Base-by-base conservation (phyloP, 2,888 invertebrate genomes). In the Netelia inedita region DNA sequence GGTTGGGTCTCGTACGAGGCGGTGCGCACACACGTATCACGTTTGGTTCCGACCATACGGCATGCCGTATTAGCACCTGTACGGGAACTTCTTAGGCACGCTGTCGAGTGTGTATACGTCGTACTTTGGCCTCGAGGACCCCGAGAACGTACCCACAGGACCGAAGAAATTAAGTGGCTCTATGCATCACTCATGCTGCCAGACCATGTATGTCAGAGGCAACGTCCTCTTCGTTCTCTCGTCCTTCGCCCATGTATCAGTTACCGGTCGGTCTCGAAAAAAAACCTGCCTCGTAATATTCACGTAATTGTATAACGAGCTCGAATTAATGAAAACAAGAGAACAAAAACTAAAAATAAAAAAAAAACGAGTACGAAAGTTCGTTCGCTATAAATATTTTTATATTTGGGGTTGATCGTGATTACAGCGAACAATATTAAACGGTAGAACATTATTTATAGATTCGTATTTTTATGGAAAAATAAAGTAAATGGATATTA, bases 121-220 rank as follows among this genome's bases (percentile, higher is more conserved):
- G 19, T 43, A 61, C 46, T 28, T 57, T 35, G 11, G 28, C 57
- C 73, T 43, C 71, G 43, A 76, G 74, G 57, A 75, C 65, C 74
- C 59, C 74, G 74, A 61, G 71, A 79, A 85, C 65, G 69, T 74
- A 71, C 74, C 79, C 82, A 72, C 66, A 79, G 85, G 79, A 85
- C 74, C 72, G 71, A 68, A 85, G 85, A 82, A 85, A 85, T 85
- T 82, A 79, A 82, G 82, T 79, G 75, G 75, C 75, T 82, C 59
- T 63, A 72, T 79, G 81, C 79, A 82, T 85, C 74, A 75, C 66
- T 82, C 78, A 71, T 43, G 63, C 2, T 57, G 21, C 16, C 19
- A 57, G 16, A 16, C 16, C 14, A 28, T 46, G 9, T 53, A 50
- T 21, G 53, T 69, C 50, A 28, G 11, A n/a, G 28, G 57, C 28